phyloP scores from a whole-genome alignment of 30 jellyfish, hydroid and myxozoan genomes.

The Turritopsis rubra region DNA sequence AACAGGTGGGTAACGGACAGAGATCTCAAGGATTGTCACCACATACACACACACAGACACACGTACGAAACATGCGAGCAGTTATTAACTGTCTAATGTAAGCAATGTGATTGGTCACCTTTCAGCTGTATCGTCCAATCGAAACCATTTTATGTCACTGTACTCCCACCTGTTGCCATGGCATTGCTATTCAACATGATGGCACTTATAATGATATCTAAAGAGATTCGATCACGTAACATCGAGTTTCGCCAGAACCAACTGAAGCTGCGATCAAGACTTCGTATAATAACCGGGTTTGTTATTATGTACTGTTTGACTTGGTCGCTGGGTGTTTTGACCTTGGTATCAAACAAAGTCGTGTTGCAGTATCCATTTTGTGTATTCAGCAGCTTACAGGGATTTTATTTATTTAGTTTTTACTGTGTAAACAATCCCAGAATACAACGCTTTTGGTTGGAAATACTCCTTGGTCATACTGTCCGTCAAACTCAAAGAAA shows the following conservation, averaged over 20 bases:
- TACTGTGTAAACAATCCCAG: conserved; percentile 60
- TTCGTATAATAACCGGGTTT: conserved; percentile 66
- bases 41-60: neutral
- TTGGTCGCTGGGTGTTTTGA: conserved; percentile 75
- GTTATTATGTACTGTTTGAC: conserved; percentile 65
- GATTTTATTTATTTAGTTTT: conserved; percentile 55
- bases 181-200: conserved; percentile 46
- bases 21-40: neutral
- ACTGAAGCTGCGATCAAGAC: conserved; percentile 44
- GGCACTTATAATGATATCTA: conserved; percentile 44
- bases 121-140: conserved; percentile 73
- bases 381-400: conserved; percentile 61
- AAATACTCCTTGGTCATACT: conserved; percentile 16
- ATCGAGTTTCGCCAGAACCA: conserved; percentile 54
- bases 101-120: neutral
- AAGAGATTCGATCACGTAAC: conserved; percentile 49
- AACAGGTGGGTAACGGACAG: no score
- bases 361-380: conserved; percentile 78
- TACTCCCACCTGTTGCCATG: conserved; percentile 55
- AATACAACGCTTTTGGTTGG: conserved; percentile 69
- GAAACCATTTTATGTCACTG: conserved; percentile 64
- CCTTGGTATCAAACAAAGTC: conserved; percentile 40
- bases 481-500: neutral
- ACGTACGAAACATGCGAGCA: neutral
- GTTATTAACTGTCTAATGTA: neutral